Percentiles rank a stretch among this genome's conserved stretches.
Evolutionary conservation across 2,113 vertebrate species (phyloP).

Genomic region (Myiagra hebetior): DNA sequence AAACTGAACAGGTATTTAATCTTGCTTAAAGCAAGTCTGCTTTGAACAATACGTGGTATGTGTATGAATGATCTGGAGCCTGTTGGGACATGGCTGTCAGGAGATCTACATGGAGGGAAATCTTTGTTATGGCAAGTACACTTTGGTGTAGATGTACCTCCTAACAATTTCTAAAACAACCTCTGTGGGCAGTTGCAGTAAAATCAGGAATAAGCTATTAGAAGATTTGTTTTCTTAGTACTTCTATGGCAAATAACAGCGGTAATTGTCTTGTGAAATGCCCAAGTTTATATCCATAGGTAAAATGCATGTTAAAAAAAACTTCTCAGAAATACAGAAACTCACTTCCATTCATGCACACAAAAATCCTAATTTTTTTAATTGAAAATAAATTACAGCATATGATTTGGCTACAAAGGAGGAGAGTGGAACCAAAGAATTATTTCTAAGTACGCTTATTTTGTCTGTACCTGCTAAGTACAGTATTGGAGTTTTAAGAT

Average conservation of each 20-base stretch:
- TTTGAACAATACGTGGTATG: conserved; percentile 56
- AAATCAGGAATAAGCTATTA: background rate
- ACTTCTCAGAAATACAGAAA: background rate
- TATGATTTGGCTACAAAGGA: background rate
- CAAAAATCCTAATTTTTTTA: background rate
- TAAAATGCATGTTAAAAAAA: background rate
- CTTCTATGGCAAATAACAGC: background rate
- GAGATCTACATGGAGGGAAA: conserved; percentile 7
- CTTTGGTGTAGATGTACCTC: background rate
- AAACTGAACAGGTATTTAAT: conserved; percentile 63
- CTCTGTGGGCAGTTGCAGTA: background rate
- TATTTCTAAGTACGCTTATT: background rate
- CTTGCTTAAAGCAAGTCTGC: conserved; percentile 55
- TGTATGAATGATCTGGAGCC: background rate
- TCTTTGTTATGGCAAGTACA: conserved; percentile 8
- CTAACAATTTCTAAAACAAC: background rate
- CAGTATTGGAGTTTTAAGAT: background rate
- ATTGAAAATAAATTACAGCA: background rate
- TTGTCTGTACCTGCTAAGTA: background rate
- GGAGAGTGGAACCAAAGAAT: background rate
- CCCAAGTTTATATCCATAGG: background rate
- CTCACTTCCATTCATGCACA: background rate
- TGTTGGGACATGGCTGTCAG: conserved; percentile 52
- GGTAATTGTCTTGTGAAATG: background rate
- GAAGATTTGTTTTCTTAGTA: background rate